Conservation (phyloP, 2,797 vertebrate genomes). For the Anguilla anguilla region DNA sequence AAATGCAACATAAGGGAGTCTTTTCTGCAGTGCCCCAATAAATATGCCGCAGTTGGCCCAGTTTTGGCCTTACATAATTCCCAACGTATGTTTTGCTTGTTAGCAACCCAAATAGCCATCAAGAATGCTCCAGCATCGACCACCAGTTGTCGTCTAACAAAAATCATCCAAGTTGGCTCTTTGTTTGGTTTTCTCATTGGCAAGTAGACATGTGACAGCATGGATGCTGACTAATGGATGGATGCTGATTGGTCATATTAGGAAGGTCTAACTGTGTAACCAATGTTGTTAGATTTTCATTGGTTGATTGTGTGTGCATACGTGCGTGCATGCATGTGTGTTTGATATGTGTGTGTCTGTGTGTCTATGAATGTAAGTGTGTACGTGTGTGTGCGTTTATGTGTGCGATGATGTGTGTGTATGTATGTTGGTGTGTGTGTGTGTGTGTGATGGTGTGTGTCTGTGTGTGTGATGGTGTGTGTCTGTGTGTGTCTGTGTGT, state of each 20-base stretch:
- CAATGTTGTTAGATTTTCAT: background rate
- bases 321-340: background rate
- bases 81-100: background rate
- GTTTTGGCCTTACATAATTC: background rate
- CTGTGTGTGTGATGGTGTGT: background rate
- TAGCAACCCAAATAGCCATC: background rate
- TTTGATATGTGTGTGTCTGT: background rate
- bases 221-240: background rate
- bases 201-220: background rate
- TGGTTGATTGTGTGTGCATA: background rate
- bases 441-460: background rate
- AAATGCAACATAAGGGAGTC: background rate
- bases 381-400: too few species aligned
- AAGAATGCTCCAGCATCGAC: background rate
- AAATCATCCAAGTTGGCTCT: background rate
- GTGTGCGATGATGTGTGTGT: background rate
- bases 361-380: background rate
- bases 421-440: background rate
- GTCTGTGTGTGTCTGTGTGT: conserved; percentile 1
- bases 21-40: background rate
- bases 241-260: background rate
- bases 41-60: background rate
- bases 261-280: background rate
- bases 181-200: background rate
- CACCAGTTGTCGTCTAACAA: background rate